A percentile compares a stretch with the other conserved stretches of the same genome.
Evolutionary conservation across 2,113 vertebrate genomes (phyloP).

Genomic region (Trochalopteron elliotii): DNA sequence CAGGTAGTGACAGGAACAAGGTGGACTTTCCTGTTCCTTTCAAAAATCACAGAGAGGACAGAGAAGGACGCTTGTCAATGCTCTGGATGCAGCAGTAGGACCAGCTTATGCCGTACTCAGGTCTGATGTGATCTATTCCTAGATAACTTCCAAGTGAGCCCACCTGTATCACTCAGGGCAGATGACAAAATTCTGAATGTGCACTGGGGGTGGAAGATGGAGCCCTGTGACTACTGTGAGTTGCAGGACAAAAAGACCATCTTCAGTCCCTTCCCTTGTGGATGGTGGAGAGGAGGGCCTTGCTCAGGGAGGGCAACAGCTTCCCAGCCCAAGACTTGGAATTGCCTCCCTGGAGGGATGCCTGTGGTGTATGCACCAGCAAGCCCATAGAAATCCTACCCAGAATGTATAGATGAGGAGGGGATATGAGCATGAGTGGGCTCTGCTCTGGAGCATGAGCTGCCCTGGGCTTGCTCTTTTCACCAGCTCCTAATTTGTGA

Average conservation of each 20-base stretch:
- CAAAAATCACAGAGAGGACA: neutral
- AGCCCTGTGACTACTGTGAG: neutral
- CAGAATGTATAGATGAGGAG: accelerated
- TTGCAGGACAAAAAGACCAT: neutral
- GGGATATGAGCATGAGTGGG: neutral
- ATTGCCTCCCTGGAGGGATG: neutral
- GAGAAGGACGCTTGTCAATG: neutral
- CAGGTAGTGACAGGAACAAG: neutral
- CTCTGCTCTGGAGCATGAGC: neutral
- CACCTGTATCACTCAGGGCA: neutral
- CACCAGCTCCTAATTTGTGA: neutral
- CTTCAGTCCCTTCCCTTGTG: neutral
- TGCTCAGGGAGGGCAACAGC: neutral
- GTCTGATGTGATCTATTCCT: neutral
- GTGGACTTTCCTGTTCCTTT: neutral
- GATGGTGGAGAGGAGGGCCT: neutral
- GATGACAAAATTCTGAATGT: neutral
- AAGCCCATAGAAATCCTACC: neutral
- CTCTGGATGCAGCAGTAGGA: neutral
- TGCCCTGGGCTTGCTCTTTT: neutral
- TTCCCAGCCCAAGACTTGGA: neutral
- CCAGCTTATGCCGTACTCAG: neutral
- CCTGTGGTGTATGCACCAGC: neutral
- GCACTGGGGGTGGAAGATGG: neutral
- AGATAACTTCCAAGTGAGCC: neutral